phyloP scores from a whole-genome alignment of 1,140 invertebrate genomes.

The Coenobita brevimanus region DNA sequence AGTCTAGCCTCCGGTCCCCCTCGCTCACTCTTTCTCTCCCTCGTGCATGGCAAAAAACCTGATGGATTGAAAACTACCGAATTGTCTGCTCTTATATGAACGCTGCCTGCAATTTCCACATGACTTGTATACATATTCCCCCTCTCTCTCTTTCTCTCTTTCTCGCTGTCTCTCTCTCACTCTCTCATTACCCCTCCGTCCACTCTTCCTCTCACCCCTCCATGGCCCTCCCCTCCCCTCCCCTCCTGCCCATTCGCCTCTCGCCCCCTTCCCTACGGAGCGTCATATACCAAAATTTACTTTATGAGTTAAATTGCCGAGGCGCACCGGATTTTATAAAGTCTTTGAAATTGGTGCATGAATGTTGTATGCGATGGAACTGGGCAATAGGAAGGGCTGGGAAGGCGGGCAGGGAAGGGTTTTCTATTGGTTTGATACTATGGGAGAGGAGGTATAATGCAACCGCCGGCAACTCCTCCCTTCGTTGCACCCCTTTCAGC shows the following conservation, averaged over 20 bases:
- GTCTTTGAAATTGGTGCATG: constrained; percentile 58
- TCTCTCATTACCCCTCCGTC: too few relatives aligned
- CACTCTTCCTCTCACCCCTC: constrained; percentile 35
- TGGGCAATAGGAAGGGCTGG: constrained; percentile 20
- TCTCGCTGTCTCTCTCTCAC: neutral
- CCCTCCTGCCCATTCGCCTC: constrained; percentile 4
- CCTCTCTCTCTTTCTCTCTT: constrained; percentile 43
- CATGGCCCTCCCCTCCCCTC: constrained; percentile 7
- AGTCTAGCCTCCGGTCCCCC: neutral
- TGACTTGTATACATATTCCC: constrained; percentile 63
- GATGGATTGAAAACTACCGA: constrained; percentile 54
- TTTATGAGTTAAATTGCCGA: constrained; percentile 59
- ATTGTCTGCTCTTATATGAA: constrained; percentile 65
- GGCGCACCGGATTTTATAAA: constrained; percentile 57
- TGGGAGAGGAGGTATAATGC: constrained; percentile 39
- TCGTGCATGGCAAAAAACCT: constrained; percentile 34
- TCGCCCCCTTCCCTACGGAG: neutral
- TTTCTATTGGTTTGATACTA: constrained; percentile 40
- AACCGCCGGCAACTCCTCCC: constrained; percentile 42
- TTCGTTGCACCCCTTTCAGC: constrained; percentile 60
- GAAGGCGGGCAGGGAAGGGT: constrained; percentile 14
- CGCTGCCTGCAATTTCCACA: constrained; percentile 62
- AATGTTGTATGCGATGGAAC: constrained; percentile 63
- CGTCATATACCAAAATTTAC: constrained; percentile 61
- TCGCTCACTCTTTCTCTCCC: neutral